Conservation (phyloP, 2,113 vertebrate species). For the Gambusia affinis region DNA sequence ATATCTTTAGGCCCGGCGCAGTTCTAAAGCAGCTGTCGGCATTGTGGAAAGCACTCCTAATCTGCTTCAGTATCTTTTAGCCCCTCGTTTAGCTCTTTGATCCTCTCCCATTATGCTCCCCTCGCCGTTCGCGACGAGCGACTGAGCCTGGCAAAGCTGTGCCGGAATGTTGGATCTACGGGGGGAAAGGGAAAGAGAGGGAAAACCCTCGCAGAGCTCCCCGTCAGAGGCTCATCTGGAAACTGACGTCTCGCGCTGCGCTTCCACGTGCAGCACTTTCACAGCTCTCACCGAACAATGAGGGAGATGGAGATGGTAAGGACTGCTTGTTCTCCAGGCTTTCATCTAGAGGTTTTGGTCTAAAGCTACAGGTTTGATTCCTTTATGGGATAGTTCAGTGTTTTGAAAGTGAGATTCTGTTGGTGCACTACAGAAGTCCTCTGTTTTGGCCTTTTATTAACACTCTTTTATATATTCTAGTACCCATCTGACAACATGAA, state of each 20-base stretch:
- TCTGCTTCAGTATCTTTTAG: conserved; percentile 80
- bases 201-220: conserved; percentile 9
- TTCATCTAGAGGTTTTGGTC: conserved; percentile 6
- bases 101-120: conserved; percentile 76
- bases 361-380: conserved; percentile 5
- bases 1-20: conserved; percentile 70
- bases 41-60: conserved; percentile 77
- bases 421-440: background rate
- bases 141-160: conserved; percentile 64
- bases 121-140: conserved; percentile 55
- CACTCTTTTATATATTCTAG: background rate
- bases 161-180: conserved; percentile 65
- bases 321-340: conserved; percentile 6
- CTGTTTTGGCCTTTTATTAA: background rate
- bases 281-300: conserved; percentile 25
- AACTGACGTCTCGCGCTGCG: conserved; percentile 60
- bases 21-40: conserved; percentile 79
- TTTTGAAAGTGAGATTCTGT: background rate
- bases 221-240: conserved; percentile 34
- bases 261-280: background rate
- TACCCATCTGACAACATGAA: no score
- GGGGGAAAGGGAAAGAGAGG: conserved; percentile 19
- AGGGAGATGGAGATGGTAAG: background rate
- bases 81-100: conserved; percentile 78
- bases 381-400: background rate